These are phyloP conservation scores for Drosophila anomalata DNA, from an alignment of 2,888 invertebrate genomes.

Conservation along the genomic window DNA sequence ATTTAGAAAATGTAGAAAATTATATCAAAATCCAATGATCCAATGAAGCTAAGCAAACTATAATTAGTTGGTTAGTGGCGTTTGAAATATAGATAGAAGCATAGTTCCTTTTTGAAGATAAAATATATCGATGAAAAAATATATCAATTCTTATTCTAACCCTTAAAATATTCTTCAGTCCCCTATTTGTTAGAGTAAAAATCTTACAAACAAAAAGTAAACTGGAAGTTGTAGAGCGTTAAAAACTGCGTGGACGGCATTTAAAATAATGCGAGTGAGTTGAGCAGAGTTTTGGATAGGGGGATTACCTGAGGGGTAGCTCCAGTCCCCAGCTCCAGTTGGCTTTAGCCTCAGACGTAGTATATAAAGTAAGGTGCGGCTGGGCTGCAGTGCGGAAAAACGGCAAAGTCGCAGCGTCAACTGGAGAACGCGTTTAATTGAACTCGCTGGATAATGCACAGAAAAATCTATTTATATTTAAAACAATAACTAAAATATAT, in stretches of 20 bases:
- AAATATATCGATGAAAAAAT: too few species aligned
- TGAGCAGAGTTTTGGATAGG: slow-evolving; percentile 12
- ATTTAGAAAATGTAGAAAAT: too few species aligned
- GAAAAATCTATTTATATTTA: neutral
- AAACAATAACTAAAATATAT: neutral
- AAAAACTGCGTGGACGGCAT: slow-evolving; percentile 82
- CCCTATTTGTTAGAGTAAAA: slow-evolving; percentile 12
- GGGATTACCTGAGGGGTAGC: slow-evolving; percentile 14
- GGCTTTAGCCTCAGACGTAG: slow-evolving; percentile 11
- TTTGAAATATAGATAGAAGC: too few species aligned
- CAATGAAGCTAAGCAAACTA: too few species aligned
- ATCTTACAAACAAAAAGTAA: slow-evolving; percentile 41
- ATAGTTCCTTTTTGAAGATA: too few species aligned
- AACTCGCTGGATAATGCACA: slow-evolving; percentile 41
- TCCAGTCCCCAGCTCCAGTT: slow-evolving; percentile 27
- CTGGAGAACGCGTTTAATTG: slow-evolving; percentile 75
- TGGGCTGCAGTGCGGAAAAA: slow-evolving; percentile 67
- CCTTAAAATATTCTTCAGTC: too few species aligned
- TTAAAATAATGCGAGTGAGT: slow-evolving; percentile 74
- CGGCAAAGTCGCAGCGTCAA: slow-evolving; percentile 52
- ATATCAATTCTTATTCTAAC: too few species aligned
- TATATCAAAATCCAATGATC: too few species aligned
- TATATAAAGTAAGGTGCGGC: slow-evolving; percentile 73
- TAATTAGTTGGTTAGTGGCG: too few species aligned
- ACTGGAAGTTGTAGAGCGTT: slow-evolving; percentile 71